phyloP scores from a whole-genome alignment of 2,888 invertebrate species.

The Chrysina gloriosa region DNA sequence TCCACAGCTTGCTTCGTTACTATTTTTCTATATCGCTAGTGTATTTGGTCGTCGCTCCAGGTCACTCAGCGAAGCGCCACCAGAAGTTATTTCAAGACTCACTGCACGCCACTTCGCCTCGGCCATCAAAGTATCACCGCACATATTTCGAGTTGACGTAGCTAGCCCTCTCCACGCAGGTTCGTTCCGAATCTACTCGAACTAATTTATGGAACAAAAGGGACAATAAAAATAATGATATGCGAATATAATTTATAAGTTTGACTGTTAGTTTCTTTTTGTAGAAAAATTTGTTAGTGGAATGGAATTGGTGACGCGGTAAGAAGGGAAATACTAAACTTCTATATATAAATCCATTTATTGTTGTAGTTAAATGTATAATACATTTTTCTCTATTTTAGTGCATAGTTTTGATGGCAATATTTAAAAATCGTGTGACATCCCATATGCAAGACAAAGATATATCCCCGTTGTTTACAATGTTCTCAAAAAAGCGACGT shows the following conservation, averaged over 20 bases:
- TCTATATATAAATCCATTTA: constrained; percentile 57
- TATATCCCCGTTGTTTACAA: constrained; percentile 18
- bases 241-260: too few relatives aligned
- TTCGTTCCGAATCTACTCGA: not conserved
- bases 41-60: too few relatives aligned
- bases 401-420: constrained; percentile 49
- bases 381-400: constrained; percentile 52
- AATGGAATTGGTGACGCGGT: not conserved
- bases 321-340: constrained; percentile 48
- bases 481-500: not conserved
- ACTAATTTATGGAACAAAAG: not conserved
- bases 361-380: constrained; percentile 50
- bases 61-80: too few relatives aligned
- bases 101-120: too few relatives aligned
- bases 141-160: too few relatives aligned
- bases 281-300: not conserved
- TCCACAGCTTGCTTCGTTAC: too few relatives aligned
- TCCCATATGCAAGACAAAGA: constrained; percentile 46
- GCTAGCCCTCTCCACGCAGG: too few relatives aligned
- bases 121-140: too few relatives aligned
- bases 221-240: not conserved
- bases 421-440: constrained; percentile 45
- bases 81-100: too few relatives aligned
- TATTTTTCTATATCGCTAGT: too few relatives aligned
- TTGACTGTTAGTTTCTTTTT: too few relatives aligned